Conservation (phyloP, 2,888 invertebrate genomes). For the Tachystola acroxantha region DNA sequence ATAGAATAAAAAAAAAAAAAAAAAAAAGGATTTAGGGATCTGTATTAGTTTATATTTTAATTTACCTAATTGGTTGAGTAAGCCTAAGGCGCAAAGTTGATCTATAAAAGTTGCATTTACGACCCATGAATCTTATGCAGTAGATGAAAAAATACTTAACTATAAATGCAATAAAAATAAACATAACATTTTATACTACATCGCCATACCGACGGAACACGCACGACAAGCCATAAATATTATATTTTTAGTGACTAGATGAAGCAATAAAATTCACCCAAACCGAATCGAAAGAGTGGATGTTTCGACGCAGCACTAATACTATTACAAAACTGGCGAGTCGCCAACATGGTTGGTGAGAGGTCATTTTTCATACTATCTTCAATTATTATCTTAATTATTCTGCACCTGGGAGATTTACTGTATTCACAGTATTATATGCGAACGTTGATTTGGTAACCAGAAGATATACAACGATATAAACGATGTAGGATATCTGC, state of each 20-base stretch:
- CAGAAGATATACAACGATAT: no score
- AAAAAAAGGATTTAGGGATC: no score
- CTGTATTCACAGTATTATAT: background rate
- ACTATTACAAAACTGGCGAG: conserved; percentile 18
- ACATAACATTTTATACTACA: background rate
- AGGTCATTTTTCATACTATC: conserved; percentile 14
- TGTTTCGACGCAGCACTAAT: conserved; percentile 13
- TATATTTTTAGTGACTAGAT: conserved; percentile 15
- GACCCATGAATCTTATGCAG: background rate
- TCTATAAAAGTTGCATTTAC: background rate
- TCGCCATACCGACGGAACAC: background rate
- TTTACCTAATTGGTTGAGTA: background rate
- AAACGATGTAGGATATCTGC: no score
- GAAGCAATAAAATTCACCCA: conserved; percentile 15
- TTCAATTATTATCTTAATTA: conserved; percentile 14
- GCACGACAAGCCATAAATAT: conserved; percentile 1
- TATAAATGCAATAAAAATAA: conserved; percentile 1
- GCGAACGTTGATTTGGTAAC: conserved; percentile 4
- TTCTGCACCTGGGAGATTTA: conserved; percentile 10
- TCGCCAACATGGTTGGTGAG: conserved; percentile 12
- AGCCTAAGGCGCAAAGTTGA: background rate
- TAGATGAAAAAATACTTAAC: conserved; percentile 6
- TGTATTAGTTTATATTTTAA: no score
- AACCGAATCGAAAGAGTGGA: conserved; percentile 15
- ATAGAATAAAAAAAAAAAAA: no score